Conservation (phyloP, 2,797 vertebrate species). For the Discoglossus pictus region DNA sequence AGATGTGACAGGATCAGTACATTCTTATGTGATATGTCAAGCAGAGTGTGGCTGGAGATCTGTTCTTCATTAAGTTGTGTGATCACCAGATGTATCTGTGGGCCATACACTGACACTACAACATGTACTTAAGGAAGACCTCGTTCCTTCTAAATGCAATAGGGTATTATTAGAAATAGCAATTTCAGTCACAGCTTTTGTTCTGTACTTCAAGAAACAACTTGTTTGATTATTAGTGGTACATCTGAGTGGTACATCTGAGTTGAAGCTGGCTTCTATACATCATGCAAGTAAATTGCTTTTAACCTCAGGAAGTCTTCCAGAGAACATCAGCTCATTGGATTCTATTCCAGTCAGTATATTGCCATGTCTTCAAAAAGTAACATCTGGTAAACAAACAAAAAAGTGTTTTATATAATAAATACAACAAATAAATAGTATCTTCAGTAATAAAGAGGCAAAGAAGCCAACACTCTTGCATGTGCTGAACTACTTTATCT, state of each 20-base stretch:
- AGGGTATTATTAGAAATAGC: not conserved
- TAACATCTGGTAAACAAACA: slow-evolving; percentile 64
- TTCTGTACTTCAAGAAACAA: not conserved
- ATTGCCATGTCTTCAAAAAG: slow-evolving; percentile 56
- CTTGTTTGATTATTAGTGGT: not conserved
- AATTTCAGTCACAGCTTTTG: not conserved
- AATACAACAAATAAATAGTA: too few relatives aligned
- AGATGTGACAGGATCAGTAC: slow-evolving; percentile 1
- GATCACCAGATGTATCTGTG: slow-evolving; percentile 17
- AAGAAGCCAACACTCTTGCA: too few relatives aligned
- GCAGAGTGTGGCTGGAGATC: slow-evolving; percentile 1
- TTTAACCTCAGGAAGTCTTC: slow-evolving; percentile 57
- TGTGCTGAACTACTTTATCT: too few relatives aligned
- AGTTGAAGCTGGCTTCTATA: slow-evolving; percentile 51
- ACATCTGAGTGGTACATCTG: not conserved
- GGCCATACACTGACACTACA: slow-evolving; percentile 1
- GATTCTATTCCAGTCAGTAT: slow-evolving; percentile 56
- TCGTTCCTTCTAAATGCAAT: not conserved
- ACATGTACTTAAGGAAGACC: slow-evolving; percentile 17
- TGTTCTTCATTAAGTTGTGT: slow-evolving; percentile 23
- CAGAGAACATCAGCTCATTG: slow-evolving; percentile 56
- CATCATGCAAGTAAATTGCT: slow-evolving; percentile 52
- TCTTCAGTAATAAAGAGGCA: too few relatives aligned
- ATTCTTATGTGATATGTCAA: slow-evolving; percentile 22
- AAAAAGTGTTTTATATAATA: too few relatives aligned